Conservation (phyloP, 2,797 vertebrate species). For the Peromyscus attwateri region DNA sequence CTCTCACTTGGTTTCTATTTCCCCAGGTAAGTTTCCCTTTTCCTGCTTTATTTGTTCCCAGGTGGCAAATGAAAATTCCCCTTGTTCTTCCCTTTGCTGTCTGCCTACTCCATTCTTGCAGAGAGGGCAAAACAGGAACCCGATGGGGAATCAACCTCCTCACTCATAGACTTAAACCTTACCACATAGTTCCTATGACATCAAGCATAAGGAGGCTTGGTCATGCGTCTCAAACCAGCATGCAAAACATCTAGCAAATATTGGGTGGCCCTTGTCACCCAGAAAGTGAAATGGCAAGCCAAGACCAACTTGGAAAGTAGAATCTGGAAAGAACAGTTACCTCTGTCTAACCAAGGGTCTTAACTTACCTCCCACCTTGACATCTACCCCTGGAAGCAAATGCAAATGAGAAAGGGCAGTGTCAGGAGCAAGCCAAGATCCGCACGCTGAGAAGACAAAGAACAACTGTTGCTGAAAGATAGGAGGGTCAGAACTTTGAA, state of each 20-base stretch:
- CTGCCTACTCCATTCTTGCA: background rate
- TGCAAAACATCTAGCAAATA: background rate
- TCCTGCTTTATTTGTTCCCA: background rate
- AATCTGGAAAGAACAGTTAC: background rate
- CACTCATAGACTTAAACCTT: background rate
- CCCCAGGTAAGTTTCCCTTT: background rate
- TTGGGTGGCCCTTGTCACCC: background rate
- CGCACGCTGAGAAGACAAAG: background rate
- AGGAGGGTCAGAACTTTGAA: background rate
- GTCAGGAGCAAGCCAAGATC: background rate
- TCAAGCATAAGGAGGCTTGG: background rate
- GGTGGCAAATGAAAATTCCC: background rate
- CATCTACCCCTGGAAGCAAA: background rate
- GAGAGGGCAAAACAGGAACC: background rate
- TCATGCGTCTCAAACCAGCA: background rate
- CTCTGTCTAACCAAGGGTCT: background rate
- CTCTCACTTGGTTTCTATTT: background rate
- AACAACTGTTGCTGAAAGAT: background rate
- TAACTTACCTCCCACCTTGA: background rate
- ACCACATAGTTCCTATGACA: background rate
- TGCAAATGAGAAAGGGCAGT: background rate
- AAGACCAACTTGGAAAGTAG: background rate
- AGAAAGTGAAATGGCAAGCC: background rate
- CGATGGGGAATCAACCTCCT: background rate
- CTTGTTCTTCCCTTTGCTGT: background rate